A percentile compares a stretch with the other conserved stretches of the same genome.
Evolutionary conservation across 2,797 vertebrate genomes (phyloP).

Genomic region (Vireo griseus): DNA sequence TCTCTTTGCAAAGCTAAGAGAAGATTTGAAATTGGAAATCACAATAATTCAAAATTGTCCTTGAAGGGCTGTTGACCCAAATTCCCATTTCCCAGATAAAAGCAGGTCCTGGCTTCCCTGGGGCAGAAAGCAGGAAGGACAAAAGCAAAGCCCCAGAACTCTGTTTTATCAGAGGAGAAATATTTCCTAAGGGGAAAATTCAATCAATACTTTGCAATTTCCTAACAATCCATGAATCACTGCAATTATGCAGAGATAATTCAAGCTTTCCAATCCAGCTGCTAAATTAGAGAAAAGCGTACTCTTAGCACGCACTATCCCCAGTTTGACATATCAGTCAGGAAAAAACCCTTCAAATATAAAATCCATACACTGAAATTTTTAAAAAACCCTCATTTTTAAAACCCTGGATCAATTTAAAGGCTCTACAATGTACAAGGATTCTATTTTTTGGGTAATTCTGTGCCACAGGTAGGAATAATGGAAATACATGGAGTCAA

Average conservation of each 20-base stretch:
- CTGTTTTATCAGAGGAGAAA: conserved; percentile 32
- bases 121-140: conserved; percentile 8
- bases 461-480: neutral
- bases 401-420: neutral
- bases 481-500: neutral
- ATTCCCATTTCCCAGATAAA: neutral
- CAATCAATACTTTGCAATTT: conserved; percentile 64
- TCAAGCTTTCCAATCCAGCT: conserved; percentile 63
- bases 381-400: neutral
- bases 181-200: conserved; percentile 43
- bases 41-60: neutral
- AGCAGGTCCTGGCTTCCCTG: neutral
- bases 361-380: neutral
- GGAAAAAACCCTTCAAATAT: neutral
- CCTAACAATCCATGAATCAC: conserved; percentile 47
- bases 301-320: neutral
- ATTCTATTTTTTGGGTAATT: neutral
- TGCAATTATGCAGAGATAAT: conserved; percentile 56
- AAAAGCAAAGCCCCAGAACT: conserved; percentile 15
- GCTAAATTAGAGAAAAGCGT: conserved; percentile 18
- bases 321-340: neutral
- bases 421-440: neutral
- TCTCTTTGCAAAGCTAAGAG: neutral
- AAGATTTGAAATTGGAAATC: neutral
- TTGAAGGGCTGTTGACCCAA: conserved; percentile 33